Conservation (phyloP, 2,888 invertebrate species). For the Cosmia pyralina region DNA sequence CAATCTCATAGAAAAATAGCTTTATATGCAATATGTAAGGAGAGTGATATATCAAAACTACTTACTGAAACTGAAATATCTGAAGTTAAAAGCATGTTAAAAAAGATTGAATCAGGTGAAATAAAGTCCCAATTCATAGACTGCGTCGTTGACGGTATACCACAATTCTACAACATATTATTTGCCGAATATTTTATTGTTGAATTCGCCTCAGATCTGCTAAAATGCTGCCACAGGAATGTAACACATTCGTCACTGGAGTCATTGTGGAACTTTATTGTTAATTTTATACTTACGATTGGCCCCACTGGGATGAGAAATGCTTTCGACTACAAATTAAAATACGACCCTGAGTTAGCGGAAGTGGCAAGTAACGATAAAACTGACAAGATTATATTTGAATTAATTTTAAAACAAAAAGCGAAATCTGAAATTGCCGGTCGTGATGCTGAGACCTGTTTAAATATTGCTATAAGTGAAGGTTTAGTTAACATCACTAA, state of each 20-base stretch:
- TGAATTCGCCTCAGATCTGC: conserved; percentile 62
- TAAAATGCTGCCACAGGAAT: conserved; percentile 41
- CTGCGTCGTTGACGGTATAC: conserved; percentile 67
- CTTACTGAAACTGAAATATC: conserved; percentile 65
- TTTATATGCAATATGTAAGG: conserved; percentile 68
- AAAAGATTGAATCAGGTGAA: conserved; percentile 65
- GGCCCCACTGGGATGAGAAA: conserved; percentile 65
- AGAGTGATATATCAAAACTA: conserved; percentile 65
- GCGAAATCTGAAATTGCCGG: conserved; percentile 16
- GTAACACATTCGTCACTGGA: conserved; percentile 33
- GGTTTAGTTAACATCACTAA: conserved; percentile 63
- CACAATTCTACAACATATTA: conserved; percentile 68
- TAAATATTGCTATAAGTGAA: conserved; percentile 64
- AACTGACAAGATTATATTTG: conserved; percentile 65
- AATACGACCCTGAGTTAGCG: conserved; percentile 64
- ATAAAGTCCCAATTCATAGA: conserved; percentile 64
- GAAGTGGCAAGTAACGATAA: conserved; percentile 53
- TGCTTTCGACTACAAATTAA: conserved; percentile 71
- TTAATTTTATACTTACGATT: conserved; percentile 65
- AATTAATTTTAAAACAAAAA: conserved; percentile 66
- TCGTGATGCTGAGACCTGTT: conserved; percentile 39
- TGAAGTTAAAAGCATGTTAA: conserved; percentile 64
- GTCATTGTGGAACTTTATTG: conserved; percentile 65
- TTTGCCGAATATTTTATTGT: conserved; percentile 72
- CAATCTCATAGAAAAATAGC: conserved; percentile 70